These are phyloP conservation scores for Scaptomyza caliginosa DNA, from an alignment of 2,888 invertebrate species.

Conservation along the genomic window DNA sequence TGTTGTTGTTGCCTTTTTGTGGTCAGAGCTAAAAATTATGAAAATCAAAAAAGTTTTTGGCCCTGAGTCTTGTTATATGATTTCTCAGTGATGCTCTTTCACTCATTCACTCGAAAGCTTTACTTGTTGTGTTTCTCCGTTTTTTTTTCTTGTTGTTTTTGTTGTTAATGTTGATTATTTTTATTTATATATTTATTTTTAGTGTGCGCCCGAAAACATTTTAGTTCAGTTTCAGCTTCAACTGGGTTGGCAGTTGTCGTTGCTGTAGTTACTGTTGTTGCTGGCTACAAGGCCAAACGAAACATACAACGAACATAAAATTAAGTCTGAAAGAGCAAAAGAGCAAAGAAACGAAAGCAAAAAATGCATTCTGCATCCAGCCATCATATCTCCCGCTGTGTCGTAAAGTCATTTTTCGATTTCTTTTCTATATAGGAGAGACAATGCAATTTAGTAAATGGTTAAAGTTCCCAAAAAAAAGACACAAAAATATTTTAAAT, in stretches of 20 bases:
- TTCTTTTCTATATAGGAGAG: conserved; percentile 37
- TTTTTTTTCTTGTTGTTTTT: conserved; percentile 26
- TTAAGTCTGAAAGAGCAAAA: conserved; percentile 60
- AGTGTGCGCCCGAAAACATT: conserved; percentile 60
- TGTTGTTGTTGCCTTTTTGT: conserved; percentile 68
- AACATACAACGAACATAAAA: conserved; percentile 68
- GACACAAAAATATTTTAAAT: conserved; percentile 2
- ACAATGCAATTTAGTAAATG: conserved; percentile 65
- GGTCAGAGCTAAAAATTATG: conserved; percentile 77
- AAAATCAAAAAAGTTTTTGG: conserved; percentile 78
- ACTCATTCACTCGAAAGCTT: conserved; percentile 42
- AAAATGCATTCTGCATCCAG: conserved; percentile 66
- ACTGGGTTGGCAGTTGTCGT: conserved; percentile 28
- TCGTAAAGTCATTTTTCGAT: conserved; percentile 67
- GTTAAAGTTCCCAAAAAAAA: conserved; percentile 18
- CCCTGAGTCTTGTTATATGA: conserved; percentile 75
- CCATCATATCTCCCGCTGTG: conserved; percentile 74
- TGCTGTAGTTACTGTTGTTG: conserved; percentile 1
- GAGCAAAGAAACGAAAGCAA: conserved; percentile 28
- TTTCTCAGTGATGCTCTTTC: conserved; percentile 55
- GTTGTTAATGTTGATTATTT: conserved; percentile 43
- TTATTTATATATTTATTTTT: conserved; percentile 60
- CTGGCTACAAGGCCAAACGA: conserved; percentile 61
- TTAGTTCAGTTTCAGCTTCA: conserved; percentile 23
- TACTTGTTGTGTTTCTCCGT: conserved; percentile 48